Percentiles rank a stretch among this genome's conserved stretches.
These are phyloP conservation scores for Chondrosia reniformis DNA, from an alignment of 37 sponge, comb jelly and placozoan species.

Conservation along the genomic window DNA sequence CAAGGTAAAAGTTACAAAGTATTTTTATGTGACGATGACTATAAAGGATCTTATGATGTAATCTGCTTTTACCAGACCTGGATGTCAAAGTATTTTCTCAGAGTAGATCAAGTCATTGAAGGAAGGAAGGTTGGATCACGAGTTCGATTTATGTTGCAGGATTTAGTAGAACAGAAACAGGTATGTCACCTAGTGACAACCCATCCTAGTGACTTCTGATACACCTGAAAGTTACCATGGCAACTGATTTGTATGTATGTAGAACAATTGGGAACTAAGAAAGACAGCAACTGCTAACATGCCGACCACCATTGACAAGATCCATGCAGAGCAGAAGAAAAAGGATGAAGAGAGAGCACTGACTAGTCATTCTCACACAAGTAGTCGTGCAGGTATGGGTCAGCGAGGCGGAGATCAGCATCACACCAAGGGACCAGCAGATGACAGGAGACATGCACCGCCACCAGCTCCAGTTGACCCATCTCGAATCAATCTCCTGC, in stretches of 20 bases:
- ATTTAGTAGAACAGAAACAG: slow-evolving; percentile 59
- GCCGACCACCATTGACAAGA: slow-evolving; percentile 17
- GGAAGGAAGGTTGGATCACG: slow-evolving; percentile 50
- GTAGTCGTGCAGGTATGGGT: not conserved
- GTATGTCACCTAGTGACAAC: slow-evolving; percentile 20
- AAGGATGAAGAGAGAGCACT: not conserved
- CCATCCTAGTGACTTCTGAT: not conserved
- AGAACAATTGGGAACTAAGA: slow-evolving; percentile 6
- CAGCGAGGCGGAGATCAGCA: not conserved
- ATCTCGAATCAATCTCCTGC: not conserved
- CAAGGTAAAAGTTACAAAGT: too few relatives aligned
- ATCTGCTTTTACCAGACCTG: slow-evolving; percentile 18
- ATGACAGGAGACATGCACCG: not conserved
- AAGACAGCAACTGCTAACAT: not conserved
- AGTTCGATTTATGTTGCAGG: slow-evolving; percentile 73
- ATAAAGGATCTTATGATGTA: not conserved
- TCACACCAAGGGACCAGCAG: not conserved
- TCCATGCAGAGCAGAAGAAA: slow-evolving; percentile 6
- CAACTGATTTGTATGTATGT: too few relatives aligned
- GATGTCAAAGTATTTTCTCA: slow-evolving; percentile 61
- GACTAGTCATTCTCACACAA: too few relatives aligned
- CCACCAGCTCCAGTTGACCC: not conserved
- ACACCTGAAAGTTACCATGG: not conserved
- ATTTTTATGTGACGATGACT: too few relatives aligned
- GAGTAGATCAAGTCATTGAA: slow-evolving; percentile 61